Evolutionary conservation across 2,797 vertebrate genomes (phyloP).

Genomic region (Decapterus maruadsi): DNA sequence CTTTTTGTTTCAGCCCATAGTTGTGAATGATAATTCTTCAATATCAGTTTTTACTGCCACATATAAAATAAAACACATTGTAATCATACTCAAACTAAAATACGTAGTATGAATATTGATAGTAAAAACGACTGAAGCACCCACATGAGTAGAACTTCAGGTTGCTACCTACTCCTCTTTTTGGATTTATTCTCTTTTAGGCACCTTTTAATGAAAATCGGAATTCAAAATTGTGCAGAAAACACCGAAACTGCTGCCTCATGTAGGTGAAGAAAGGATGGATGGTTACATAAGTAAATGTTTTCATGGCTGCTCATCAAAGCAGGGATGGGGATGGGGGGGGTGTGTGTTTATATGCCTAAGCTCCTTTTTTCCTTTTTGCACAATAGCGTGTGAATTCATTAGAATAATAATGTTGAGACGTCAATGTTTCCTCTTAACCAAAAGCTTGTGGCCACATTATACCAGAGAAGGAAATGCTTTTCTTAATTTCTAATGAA

Average conservation of each 20-base stretch:
- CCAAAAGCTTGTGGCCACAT: slow-evolving; percentile 26
- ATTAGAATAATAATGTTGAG: slow-evolving; percentile 55
- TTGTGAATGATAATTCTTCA: background rate
- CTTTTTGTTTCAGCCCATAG: background rate
- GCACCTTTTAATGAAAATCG: slow-evolving; percentile 17
- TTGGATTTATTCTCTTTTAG: background rate
- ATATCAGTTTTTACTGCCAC: slow-evolving; percentile 1
- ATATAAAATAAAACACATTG: background rate
- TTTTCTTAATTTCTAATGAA: slow-evolving; percentile 10
- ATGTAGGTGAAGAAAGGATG: slow-evolving; percentile 34
- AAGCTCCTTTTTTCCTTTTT: slow-evolving; percentile 49
- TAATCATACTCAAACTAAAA: slow-evolving; percentile 12
- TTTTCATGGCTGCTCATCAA: slow-evolving; percentile 53
- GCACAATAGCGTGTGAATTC: slow-evolving; percentile 53
- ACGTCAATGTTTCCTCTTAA: slow-evolving; percentile 41
- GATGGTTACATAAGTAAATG: slow-evolving; percentile 43
- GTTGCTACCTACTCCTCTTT: background rate
- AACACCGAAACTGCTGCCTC: background rate
- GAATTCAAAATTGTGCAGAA: slow-evolving; percentile 8
- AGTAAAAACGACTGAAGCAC: slow-evolving; percentile 18
- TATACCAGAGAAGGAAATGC: slow-evolving; percentile 19
- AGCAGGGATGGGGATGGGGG: slow-evolving; percentile 21
- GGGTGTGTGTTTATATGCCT: slow-evolving; percentile 47
- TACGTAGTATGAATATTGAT: slow-evolving; percentile 16
- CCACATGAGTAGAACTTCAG: background rate